Evolutionary conservation across 2,113 vertebrate species (phyloP), one percentile per base, ranked within the genome.

Genomic region (Hucho hucho): DNA sequence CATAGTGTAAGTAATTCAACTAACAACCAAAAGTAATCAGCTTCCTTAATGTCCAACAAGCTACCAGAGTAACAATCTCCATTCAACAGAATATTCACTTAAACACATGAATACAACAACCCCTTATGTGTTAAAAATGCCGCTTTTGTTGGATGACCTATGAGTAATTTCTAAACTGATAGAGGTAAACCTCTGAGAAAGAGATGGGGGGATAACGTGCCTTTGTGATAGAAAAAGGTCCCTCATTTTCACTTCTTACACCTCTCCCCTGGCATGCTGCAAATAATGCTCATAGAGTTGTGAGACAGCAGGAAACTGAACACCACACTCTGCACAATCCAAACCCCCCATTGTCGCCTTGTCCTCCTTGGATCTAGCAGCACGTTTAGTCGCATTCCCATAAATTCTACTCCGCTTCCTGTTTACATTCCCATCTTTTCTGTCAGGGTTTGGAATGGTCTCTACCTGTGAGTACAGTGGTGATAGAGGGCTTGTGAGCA

Each of bases 261-360:
- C 66, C 82, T 93, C 85, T 56, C 92, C 91, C 85, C 91, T 87
- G 7, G 93, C 91, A 66, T 94, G 93, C 80, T 91, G 81, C 67
- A 94, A 75, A 81, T 94, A 94, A 87, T 94, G 93, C 9, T 90
- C 87, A 83, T 93, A 92, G 53, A 94, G 89, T 61, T 89, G 90
- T 74, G 89, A 83, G 70, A 94, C 84, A 11, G 75, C 67, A 59
- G 75, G 3, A 78, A 90, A 94, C 2, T 70, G 9, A 6, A 75
- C 78, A 0, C 87, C 87, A 75, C 93, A 94, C 67, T 93, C 87
- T 0, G 89, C 87, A 75, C 93, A 94, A 18, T 75, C 65, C 0
- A 91, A 77, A 5, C 69, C 80, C 1, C 79, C 85, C 13, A 78
- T 68, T 18, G 75, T 59, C 1, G 26, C 80, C 59, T 81, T 75